These are phyloP conservation scores for Coracias cyanogaster DNA, from an alignment of 2,797 vertebrate species.

Conservation along the genomic window DNA sequence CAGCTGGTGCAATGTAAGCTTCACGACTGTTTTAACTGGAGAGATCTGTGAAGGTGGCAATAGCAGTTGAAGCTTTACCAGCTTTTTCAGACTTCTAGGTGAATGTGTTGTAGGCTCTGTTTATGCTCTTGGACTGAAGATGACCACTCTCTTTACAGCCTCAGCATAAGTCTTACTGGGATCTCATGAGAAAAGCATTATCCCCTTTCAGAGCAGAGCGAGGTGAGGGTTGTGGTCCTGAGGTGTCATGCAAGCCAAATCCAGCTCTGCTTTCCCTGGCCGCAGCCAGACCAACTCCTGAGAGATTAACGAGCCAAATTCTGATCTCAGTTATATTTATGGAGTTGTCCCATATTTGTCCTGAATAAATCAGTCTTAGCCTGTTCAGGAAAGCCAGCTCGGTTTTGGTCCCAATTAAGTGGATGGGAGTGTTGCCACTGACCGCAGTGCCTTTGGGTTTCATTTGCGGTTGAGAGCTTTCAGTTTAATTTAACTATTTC, in stretches of 20 bases:
- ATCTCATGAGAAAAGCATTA: neutral
- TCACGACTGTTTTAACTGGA: neutral
- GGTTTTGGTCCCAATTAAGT: conserved; percentile 25
- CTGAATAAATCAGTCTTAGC: neutral
- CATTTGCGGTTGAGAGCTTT: neutral
- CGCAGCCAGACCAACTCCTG: neutral
- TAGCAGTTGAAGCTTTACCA: neutral
- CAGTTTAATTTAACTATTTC: neutral
- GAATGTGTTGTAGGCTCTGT: neutral
- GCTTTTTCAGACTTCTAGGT: neutral
- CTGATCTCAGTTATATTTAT: conserved; percentile 10
- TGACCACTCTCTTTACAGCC: neutral
- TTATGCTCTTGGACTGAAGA: neutral
- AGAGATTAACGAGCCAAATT: neutral
- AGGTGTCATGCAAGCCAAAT: neutral
- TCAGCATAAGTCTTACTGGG: neutral
- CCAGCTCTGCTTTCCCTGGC: neutral
- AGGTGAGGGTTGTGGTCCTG: neutral
- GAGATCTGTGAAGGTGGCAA: neutral
- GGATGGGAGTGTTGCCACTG: neutral
- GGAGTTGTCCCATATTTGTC: neutral
- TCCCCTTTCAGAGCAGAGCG: neutral
- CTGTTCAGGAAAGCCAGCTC: conserved; percentile 3
- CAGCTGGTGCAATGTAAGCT: neutral
- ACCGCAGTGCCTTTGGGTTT: conserved; percentile 3